Evolutionary conservation across 2,888 invertebrate species (phyloP), one percentile per base, ranked within the genome.

Genomic region (Oscheius myriophilus): DNA sequence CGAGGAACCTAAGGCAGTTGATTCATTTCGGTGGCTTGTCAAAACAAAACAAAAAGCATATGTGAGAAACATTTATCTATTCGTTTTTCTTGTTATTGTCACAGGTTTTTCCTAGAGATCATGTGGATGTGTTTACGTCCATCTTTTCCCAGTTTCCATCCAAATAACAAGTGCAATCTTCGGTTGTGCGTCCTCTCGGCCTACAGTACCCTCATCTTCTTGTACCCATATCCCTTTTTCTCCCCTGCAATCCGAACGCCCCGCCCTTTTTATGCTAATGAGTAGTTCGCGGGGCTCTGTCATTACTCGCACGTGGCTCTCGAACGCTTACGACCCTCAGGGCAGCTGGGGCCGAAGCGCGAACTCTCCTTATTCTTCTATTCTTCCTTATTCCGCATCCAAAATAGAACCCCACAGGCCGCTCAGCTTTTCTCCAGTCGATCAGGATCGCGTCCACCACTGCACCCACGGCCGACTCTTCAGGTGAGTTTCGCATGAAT

Each of bases 371-470:
- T 54, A 45, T 51, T 12, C 23, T 45, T 26, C 33, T 49, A 54
- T 11, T 23, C 33, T 26, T 51, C 11, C 33, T 3, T 33, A 3
- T 33, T 33, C 33, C 33, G 3, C 33, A 42, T 58, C 21, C 21
- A 18, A 25, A 45, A 42, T 42, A 21, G 45, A 42, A 25, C 21
- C 45, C 21, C 54, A 11, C 39, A 49, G 46, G 25, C 61, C 46
- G 46, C 49, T 39, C 49, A 49, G 16, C 26, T 33, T 16, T 25
- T 49, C 46, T 49, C 61, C 46, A 45, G 61, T 49, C 61, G 61
- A 61, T 61, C 61, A 61, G 61, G 26, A 61, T 61, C 61, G 61
- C 61, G 61, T 49, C 61, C 45, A 61, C 16, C 25, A 33, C 61
- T 39, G 49, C 39, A 49, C 61, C 18, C 49, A 61, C 61, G 61